phyloP scores from a whole-genome alignment of 2,113 vertebrate species.

The Etia nguti region DNA sequence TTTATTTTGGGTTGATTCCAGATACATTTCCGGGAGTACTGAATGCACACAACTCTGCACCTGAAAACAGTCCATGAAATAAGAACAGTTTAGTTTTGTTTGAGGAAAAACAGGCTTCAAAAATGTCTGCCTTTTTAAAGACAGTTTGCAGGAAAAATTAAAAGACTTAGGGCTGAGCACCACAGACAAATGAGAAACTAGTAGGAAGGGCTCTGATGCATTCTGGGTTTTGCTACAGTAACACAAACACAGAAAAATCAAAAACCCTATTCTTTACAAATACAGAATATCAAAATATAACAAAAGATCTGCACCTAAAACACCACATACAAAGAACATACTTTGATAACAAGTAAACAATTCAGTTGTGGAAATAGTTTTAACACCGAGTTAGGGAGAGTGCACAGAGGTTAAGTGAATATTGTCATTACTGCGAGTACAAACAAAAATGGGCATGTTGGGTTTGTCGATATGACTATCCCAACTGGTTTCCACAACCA shows the following conservation, averaged over 20 bases:
- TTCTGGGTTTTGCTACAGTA: background rate
- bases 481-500: slow-evolving; percentile 27
- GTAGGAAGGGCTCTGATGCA: background rate
- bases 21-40: accelerated
- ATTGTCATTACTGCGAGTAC: slow-evolving; percentile 16
- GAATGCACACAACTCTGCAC: background rate
- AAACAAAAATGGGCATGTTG: background rate
- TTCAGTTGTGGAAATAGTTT: background rate
- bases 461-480: background rate
- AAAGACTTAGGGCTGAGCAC: background rate
- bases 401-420: background rate
- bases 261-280: background rate
- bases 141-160: background rate
- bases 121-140: background rate
- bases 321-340: background rate
- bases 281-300: background rate
- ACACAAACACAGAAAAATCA: accelerated
- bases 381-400: background rate
- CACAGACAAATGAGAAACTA: background rate
- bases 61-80: background rate
- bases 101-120: background rate
- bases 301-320: background rate
- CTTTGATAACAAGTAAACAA: background rate
- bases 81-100: background rate
- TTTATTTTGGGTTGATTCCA: background rate